phyloP scores from a whole-genome alignment of 2,888 invertebrate genomes.

The Archaeoteleia sp. region DNA sequence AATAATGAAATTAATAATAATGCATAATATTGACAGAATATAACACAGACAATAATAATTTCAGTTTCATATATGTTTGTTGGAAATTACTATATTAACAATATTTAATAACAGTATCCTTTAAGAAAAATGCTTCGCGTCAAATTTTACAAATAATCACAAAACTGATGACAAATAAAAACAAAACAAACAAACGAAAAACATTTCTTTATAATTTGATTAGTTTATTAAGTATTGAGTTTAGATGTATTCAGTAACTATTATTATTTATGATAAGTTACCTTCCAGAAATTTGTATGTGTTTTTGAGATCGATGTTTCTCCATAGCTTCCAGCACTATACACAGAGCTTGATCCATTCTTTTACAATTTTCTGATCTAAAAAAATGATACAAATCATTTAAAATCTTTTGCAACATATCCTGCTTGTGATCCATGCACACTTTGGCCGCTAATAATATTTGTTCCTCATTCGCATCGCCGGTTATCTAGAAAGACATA shows the following conservation, averaged over 20 bases:
- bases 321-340: slow-evolving; percentile 94
- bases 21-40: no score
- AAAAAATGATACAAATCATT: slow-evolving; percentile 94
- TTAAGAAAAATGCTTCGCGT: no score
- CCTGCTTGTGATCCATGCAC: slow-evolving; percentile 87
- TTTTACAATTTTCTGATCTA: slow-evolving; percentile 86
- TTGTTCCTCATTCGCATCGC: slow-evolving; percentile 93
- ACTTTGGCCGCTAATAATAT: slow-evolving; percentile 88
- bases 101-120: background rate
- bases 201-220: no score
- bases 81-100: slow-evolving; percentile 5
- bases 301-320: slow-evolving; percentile 88
- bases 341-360: slow-evolving; percentile 84
- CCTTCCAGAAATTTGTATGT: slow-evolving; percentile 95
- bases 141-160: no score
- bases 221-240: no score
- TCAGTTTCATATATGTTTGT: no score
- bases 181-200: no score
- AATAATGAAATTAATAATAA: no score
- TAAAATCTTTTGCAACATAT: slow-evolving; percentile 87
- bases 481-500: slow-evolving; percentile 82
- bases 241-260: no score
- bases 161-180: no score
- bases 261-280: no score
- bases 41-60: no score